Evolutionary conservation across 2,888 invertebrate genomes (phyloP).

Genomic region (Euplagia quadripunctaria): DNA sequence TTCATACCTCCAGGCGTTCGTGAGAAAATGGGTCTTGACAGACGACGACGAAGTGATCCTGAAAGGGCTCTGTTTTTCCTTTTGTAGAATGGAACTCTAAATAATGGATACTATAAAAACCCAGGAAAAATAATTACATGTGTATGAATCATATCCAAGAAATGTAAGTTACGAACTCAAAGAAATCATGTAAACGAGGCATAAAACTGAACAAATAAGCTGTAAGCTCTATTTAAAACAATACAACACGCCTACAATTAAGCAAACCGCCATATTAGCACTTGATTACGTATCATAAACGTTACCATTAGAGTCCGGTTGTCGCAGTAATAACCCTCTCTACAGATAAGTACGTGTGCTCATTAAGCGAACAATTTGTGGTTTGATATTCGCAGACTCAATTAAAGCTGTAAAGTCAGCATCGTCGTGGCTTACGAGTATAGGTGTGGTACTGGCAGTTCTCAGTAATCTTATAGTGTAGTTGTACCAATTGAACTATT

Average conservation of each 20-base stretch:
- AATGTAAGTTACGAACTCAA: neutral
- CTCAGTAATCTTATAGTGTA: neutral
- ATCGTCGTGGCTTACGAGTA: neutral
- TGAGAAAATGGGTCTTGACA: too few relatives aligned
- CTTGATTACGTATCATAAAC: constrained; percentile 37
- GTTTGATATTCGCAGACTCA: constrained; percentile 10
- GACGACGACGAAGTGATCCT: too few relatives aligned
- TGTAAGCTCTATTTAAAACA: constrained; percentile 43
- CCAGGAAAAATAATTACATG: too few relatives aligned
- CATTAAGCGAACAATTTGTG: constrained; percentile 14
- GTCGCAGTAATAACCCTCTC: constrained; percentile 38
- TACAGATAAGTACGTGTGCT: constrained; percentile 9
- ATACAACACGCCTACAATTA: constrained; percentile 42
- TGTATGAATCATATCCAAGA: too few relatives aligned
- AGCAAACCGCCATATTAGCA: constrained; percentile 42
- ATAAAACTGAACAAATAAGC: constrained; percentile 15
- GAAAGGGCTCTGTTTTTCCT: too few relatives aligned
- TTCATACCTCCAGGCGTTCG: too few relatives aligned
- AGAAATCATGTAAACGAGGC: neutral
- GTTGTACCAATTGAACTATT: neutral
- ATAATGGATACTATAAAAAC: too few relatives aligned
- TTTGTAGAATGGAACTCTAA: too few relatives aligned
- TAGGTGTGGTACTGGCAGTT: neutral
- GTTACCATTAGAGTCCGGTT: constrained; percentile 43
- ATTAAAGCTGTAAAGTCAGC: neutral